A percentile compares a stretch with the other conserved stretches of the same genome.
Evolutionary conservation across 2,797 vertebrate species (phyloP).

Genomic region (Clarias platycephalus): DNA sequence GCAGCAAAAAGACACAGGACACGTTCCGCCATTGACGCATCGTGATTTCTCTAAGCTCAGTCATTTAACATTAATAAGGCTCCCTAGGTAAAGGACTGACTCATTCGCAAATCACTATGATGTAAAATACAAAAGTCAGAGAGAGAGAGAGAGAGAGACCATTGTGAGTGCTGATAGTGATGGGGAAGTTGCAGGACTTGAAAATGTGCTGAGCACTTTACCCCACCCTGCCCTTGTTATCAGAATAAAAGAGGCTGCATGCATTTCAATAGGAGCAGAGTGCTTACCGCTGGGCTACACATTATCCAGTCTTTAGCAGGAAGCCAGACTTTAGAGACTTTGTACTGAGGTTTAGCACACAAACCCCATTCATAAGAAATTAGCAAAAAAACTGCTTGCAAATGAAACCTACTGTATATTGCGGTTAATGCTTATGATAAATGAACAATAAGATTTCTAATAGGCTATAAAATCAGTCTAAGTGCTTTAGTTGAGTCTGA

Average conservation of each 20-base stretch:
- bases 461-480: not conserved
- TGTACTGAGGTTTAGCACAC: not conserved
- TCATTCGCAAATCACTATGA: conserved; percentile 34
- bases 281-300: conserved; percentile 16
- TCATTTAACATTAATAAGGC: conserved; percentile 1
- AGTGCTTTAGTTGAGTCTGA: not conserved
- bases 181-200: conserved; percentile 29
- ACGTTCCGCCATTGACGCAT: not conserved
- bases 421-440: not conserved
- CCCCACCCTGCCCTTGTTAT: conserved; percentile 40
- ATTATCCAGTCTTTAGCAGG: conserved; percentile 20
- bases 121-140: conserved; percentile 30
- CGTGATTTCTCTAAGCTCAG: not conserved
- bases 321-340: not conserved
- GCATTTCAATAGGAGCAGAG: conserved; percentile 47
- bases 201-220: conserved; percentile 8
- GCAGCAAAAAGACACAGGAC: not conserved
- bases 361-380: not conserved
- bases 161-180: conserved; percentile 50
- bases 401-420: not conserved
- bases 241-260: conserved; percentile 43
- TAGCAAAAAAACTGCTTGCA: not conserved
- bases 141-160: conserved; percentile 37
- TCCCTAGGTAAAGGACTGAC: conserved; percentile 12
- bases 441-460: not conserved